These are phyloP conservation scores for Athalia rosae DNA, from an alignment of 2,888 invertebrate species.

Conservation along the genomic window DNA sequence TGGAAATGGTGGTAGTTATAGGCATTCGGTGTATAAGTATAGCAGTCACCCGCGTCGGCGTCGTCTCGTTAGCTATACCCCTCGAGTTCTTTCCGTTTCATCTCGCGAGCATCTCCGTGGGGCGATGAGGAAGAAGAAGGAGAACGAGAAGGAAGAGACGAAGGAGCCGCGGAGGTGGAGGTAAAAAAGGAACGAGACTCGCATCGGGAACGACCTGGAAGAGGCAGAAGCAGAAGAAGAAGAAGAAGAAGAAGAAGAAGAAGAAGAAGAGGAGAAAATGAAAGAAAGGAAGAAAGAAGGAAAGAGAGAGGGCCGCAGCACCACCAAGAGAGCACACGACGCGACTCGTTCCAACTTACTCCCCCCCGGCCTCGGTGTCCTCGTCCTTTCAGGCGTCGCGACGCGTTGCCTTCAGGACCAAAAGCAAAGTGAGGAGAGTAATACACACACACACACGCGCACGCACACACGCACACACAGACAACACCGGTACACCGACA, in stretches of 20 bases:
- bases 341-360: not conserved
- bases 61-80: constrained; percentile 68
- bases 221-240: too few relatives aligned
- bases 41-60: too few relatives aligned
- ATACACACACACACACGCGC: not conserved
- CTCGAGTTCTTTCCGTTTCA: constrained; percentile 50
- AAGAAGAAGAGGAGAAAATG: constrained; percentile 45
- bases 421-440: not conserved
- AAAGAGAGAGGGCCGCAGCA: constrained; percentile 70
- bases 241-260: too few relatives aligned
- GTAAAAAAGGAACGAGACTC: too few relatives aligned
- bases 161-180: not conserved
- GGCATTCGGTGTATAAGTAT: too few relatives aligned
- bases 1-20: too few relatives aligned
- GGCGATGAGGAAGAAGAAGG: constrained; percentile 49
- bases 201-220: too few relatives aligned
- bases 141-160: constrained; percentile 46
- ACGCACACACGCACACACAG: not conserved
- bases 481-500: too few relatives aligned
- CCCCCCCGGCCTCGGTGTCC: constrained; percentile 57
- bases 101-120: constrained; percentile 47
- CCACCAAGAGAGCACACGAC: not conserved
- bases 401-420: not conserved
- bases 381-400: constrained; percentile 49
- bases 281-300: constrained; percentile 47